Conservation (phyloP, 2,113 vertebrate genomes). For the Limanda limanda region DNA sequence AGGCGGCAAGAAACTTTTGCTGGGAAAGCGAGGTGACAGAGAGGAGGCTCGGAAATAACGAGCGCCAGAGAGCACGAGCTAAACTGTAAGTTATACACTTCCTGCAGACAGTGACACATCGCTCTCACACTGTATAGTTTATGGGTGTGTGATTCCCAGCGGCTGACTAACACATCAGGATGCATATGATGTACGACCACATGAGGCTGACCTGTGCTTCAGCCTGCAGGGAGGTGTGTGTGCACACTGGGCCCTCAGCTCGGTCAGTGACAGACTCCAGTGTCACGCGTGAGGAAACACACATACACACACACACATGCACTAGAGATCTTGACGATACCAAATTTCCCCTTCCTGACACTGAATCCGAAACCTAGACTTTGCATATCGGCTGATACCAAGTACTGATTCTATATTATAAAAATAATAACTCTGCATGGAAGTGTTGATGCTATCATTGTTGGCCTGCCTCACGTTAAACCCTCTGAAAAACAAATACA, state of each 20-base stretch:
- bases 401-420: too few species aligned
- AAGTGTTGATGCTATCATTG: too few species aligned
- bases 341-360: too few species aligned
- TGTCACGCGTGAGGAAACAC: not conserved
- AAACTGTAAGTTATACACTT: constrained; percentile 17
- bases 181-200: constrained; percentile 46
- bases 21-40: not conserved
- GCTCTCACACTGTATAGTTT: constrained; percentile 2
- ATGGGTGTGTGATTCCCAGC: constrained; percentile 18
- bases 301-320: not conserved
- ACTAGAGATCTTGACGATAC: not conserved
- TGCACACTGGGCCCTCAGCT: not conserved
- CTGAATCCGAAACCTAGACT: too few species aligned
- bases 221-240: constrained; percentile 21
- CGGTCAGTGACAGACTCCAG: constrained; percentile 45
- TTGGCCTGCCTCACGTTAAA: too few species aligned
- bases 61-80: constrained; percentile 32
- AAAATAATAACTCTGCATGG: too few species aligned
- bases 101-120: not conserved
- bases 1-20: too few species aligned
- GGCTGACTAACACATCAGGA: constrained; percentile 52
- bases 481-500: too few species aligned
- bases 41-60: constrained; percentile 18
- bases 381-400: too few species aligned
- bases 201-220: constrained; percentile 34